Conservation (phyloP, 2,888 invertebrate species). For the Metacarcinus magister region DNA sequence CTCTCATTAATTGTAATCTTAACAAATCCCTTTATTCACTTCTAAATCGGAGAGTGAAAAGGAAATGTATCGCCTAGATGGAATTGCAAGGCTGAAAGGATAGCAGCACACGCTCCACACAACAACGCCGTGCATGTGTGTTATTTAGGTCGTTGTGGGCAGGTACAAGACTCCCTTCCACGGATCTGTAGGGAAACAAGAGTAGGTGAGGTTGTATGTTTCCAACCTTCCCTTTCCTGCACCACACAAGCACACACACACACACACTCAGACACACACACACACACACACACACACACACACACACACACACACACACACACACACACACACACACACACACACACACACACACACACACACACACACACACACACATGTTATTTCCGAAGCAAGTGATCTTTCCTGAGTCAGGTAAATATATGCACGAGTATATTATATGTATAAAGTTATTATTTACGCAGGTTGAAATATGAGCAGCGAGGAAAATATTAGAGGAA, state of each 20-base stretch:
- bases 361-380: background rate
- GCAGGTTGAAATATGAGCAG: background rate
- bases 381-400: background rate
- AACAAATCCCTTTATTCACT: no score
- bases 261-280: slow-evolving; percentile 1
- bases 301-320: slow-evolving; percentile 60
- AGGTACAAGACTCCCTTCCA: background rate
- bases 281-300: slow-evolving; percentile 43
- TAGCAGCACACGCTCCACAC: background rate
- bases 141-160: background rate
- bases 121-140: background rate
- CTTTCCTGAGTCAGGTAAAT: background rate
- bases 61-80: no score
- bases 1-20: background rate
- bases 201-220: no score
- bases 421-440: background rate
- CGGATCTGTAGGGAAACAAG: background rate
- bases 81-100: no score
- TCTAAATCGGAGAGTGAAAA: no score
- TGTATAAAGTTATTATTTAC: background rate
- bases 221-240: background rate
- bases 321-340: slow-evolving; percentile 59
- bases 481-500: background rate
- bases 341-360: slow-evolving; percentile 50
- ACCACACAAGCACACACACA: background rate